These are phyloP conservation scores for Elysia crispata DNA, from an alignment of 2,888 invertebrate genomes.

Conservation along the genomic window DNA sequence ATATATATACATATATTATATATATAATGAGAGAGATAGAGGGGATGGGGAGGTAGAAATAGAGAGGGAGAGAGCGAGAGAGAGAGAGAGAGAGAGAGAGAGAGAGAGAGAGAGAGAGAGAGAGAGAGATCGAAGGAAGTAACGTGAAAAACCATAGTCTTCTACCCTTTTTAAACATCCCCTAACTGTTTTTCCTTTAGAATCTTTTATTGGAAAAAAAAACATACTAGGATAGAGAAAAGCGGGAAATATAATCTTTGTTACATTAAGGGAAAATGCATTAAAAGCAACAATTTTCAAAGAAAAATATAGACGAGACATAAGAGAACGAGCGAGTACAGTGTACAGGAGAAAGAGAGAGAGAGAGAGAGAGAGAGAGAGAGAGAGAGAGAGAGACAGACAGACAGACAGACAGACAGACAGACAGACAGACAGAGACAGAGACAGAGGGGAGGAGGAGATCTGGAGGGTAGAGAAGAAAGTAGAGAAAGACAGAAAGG, in stretches of 20 bases:
- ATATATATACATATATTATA: neutral
- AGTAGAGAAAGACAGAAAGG: too few species aligned
- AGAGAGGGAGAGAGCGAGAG: neutral
- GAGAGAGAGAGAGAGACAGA: slow-evolving; percentile 33
- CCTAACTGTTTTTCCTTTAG: too few species aligned
- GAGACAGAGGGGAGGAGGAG: neutral
- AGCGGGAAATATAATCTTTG: too few species aligned
- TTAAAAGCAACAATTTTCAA: too few species aligned
- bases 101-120: neutral
- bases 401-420: neutral
- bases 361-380: slow-evolving; percentile 10
- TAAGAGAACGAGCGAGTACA: slow-evolving; percentile 10
- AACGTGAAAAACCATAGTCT: too few species aligned
- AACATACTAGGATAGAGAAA: too few species aligned
- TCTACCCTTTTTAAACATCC: too few species aligned
- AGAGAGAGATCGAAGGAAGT: neutral
- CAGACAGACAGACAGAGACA: too few species aligned
- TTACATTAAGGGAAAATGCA: too few species aligned
- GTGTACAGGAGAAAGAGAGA: neutral
- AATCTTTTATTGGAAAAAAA: too few species aligned
- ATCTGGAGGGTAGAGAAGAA: neutral
- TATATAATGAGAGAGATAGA: neutral
- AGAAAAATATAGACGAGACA: neutral
- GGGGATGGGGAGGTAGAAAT: neutral
- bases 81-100: neutral